A percentile compares a stretch with the other conserved stretches of the same genome.
phyloP scores from a whole-genome alignment of 2,888 invertebrate genomes.

The Patella ulyssiponensis region DNA sequence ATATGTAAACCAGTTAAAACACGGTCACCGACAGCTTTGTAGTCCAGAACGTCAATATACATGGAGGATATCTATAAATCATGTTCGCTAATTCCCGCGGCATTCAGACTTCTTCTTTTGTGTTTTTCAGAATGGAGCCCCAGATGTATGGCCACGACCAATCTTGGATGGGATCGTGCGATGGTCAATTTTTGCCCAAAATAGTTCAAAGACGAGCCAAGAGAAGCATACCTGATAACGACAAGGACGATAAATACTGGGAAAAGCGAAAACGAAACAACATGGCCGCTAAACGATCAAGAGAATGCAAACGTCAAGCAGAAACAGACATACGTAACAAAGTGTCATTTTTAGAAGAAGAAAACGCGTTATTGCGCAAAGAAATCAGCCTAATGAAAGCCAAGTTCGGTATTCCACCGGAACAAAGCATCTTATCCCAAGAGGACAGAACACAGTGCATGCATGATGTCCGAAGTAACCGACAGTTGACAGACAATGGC shows the following conservation, averaged over 20 bases:
- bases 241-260: constrained; percentile 59
- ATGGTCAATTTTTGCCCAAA: constrained; percentile 32
- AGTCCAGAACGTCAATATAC: too few relatives aligned
- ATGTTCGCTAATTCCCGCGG: too few relatives aligned
- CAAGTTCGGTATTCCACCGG: constrained; percentile 46
- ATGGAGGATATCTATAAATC: too few relatives aligned
- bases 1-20: too few relatives aligned
- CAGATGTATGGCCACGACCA: not conserved
- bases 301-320: constrained; percentile 52
- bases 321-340: constrained; percentile 46
- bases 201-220: constrained; percentile 45
- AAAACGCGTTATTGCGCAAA: constrained; percentile 49
- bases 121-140: not conserved
- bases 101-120: not conserved
- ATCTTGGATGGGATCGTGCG: not conserved
- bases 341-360: constrained; percentile 50
- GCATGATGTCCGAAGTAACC: constrained; percentile 15
- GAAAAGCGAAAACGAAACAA: constrained; percentile 60
- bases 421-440: constrained; percentile 43
- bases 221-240: constrained; percentile 46
- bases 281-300: constrained; percentile 57
- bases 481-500: not conserved
- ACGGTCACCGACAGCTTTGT: too few relatives aligned
- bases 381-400: constrained; percentile 52
- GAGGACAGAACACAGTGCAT: constrained; percentile 46